Conservation (phyloP, 2,888 invertebrate genomes). For the Diadegma fenestrale region DNA sequence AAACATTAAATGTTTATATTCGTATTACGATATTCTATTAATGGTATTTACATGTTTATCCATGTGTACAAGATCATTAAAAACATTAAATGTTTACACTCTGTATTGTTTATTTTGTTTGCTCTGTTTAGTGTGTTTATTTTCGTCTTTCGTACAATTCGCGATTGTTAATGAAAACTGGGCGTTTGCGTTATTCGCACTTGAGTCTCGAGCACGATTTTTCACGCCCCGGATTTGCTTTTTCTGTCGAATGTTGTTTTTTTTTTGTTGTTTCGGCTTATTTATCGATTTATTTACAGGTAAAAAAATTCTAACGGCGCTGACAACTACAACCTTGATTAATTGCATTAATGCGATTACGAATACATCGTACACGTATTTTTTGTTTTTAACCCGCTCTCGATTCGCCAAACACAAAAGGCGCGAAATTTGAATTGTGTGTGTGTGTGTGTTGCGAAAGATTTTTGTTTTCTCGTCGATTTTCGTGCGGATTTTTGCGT, state of each 20-base stretch:
- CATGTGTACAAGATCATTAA: constrained; percentile 84
- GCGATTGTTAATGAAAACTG: constrained; percentile 63
- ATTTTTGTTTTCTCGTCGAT: not conserved
- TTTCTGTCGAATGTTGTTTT: constrained; percentile 72
- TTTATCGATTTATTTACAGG: constrained; percentile 75
- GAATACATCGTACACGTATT: constrained; percentile 73
- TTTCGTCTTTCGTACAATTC: constrained; percentile 56
- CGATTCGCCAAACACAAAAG: constrained; percentile 47
- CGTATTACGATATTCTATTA: constrained; percentile 82
- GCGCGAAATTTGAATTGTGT: constrained; percentile 44
- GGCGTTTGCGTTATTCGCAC: constrained; percentile 45
- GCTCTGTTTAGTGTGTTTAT: constrained; percentile 60
- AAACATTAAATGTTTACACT: constrained; percentile 83
- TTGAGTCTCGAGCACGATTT: constrained; percentile 38
- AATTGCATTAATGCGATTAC: constrained; percentile 70
- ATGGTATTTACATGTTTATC: constrained; percentile 83
- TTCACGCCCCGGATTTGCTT: constrained; percentile 59
- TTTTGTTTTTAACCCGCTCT: constrained; percentile 64
- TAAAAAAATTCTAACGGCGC: constrained; percentile 79
- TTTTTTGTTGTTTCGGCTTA: not conserved
- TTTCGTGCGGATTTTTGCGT: not conserved
- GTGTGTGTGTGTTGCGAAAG: not conserved
- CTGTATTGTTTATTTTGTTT: constrained; percentile 71
- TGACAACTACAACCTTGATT: constrained; percentile 74
- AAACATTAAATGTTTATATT: constrained; percentile 84